phyloP scores from a whole-genome alignment of 2,888 invertebrate species.

The Toxonevra muliebris region DNA sequence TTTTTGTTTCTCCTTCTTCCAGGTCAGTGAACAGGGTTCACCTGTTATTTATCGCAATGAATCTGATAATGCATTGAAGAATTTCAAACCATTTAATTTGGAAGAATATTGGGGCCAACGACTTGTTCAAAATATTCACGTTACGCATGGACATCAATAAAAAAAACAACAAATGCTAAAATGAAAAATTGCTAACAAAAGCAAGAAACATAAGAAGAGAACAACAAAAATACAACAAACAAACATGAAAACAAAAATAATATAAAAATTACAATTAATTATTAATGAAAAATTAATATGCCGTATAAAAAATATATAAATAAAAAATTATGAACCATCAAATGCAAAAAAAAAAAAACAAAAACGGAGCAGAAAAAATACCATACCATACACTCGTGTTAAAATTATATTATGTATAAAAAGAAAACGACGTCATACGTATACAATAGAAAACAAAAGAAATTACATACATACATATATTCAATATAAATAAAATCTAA shows the following conservation, averaged over 20 bases:
- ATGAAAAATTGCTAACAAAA: slow-evolving; percentile 30
- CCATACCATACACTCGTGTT: slow-evolving; percentile 15
- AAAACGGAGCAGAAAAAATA: slow-evolving; percentile 19
- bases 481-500: no score
- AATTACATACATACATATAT: slow-evolving; percentile 1
- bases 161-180: slow-evolving; percentile 22
- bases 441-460: slow-evolving; percentile 20
- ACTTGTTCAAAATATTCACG: slow-evolving; percentile 72
- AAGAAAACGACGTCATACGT: neutral
- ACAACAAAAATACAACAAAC: slow-evolving; percentile 14
- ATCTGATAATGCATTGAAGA: slow-evolving; percentile 70
- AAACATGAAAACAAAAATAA: no score
- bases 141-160: slow-evolving; percentile 57
- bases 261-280: no score
- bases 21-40: slow-evolving; percentile 70
- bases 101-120: slow-evolving; percentile 81
- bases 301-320: no score
- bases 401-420: slow-evolving; percentile 27
- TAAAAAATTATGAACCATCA: no score
- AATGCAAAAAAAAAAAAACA: neutral
- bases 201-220: slow-evolving; percentile 10
- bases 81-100: slow-evolving; percentile 81
- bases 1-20: slow-evolving; percentile 13
- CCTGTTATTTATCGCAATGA: slow-evolving; percentile 59
- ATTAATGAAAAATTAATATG: no score